phyloP scores from a whole-genome alignment of 2,113 vertebrate species.

The Ploceus nigricollis region DNA sequence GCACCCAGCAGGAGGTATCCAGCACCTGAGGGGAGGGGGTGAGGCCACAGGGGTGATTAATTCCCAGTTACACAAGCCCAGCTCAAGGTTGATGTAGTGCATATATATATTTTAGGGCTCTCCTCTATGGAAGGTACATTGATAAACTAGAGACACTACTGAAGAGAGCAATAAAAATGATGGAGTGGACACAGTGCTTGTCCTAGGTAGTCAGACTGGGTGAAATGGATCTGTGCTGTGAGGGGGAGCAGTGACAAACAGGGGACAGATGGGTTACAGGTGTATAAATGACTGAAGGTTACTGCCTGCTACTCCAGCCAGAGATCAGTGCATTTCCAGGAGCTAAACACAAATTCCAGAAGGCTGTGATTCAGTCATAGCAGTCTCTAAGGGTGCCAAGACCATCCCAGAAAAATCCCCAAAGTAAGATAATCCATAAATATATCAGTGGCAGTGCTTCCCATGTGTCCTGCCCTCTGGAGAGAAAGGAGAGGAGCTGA shows the following conservation, averaged over 20 bases:
- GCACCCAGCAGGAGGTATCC: background rate
- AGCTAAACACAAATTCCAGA: background rate
- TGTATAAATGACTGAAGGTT: background rate
- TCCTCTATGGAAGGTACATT: background rate
- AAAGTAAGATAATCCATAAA: background rate
- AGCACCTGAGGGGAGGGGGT: background rate
- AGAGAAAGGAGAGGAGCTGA: background rate
- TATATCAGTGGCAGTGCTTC: background rate
- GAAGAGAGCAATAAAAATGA: constrained; percentile 54
- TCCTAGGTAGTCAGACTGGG: background rate
- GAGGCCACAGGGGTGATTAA: background rate
- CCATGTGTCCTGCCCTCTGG: background rate
- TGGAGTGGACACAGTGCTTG: constrained; percentile 10
- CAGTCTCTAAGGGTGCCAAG: background rate
- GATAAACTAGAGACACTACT: constrained; percentile 35
- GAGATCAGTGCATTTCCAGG: background rate
- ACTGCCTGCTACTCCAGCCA: background rate
- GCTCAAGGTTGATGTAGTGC: background rate
- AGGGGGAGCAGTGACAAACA: background rate
- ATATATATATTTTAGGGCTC: background rate
- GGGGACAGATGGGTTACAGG: background rate
- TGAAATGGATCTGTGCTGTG: background rate
- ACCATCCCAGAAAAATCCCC: background rate
- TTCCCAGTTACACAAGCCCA: background rate
- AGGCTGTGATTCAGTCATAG: background rate